A percentile compares a stretch with the other conserved stretches of the same genome.
Conservation (phyloP, 92 coral and sea anemone species). For the Heliopora coerulea region DNA sequence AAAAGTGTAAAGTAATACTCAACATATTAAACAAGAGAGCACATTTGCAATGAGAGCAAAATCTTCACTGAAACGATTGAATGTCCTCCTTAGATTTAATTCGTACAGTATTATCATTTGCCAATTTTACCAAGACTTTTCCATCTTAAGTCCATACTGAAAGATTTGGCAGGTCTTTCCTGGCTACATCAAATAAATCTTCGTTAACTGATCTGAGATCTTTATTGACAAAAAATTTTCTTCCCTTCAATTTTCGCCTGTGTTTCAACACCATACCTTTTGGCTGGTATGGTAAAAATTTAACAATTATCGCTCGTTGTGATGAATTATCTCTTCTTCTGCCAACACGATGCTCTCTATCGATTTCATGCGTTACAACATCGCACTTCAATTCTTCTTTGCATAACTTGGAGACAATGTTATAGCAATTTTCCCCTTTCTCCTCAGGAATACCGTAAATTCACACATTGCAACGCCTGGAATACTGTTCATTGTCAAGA, state of each 20-base stretch:
- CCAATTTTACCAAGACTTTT: background rate
- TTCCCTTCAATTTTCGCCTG: constrained; percentile 45
- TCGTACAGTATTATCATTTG: background rate
- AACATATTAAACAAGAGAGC: background rate
- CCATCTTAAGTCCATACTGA: constrained; percentile 18
- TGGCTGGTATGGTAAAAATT: constrained; percentile 32
- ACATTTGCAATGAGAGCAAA: background rate
- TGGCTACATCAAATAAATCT: constrained; percentile 1
- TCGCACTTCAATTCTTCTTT: constrained; percentile 9
- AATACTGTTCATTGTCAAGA: constrained; percentile 3
- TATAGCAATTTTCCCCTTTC: constrained; percentile 20
- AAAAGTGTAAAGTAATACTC: background rate
- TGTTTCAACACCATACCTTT: constrained; percentile 39
- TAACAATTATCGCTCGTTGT: constrained; percentile 9
- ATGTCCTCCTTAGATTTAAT: constrained; percentile 19
- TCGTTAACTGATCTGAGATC: background rate
- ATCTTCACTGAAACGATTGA: background rate
- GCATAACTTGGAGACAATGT: background rate
- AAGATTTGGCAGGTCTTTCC: background rate
- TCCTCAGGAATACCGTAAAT: constrained; percentile 11
- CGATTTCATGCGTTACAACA: background rate
- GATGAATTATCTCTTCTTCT: background rate
- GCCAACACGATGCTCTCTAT: constrained; percentile 13
- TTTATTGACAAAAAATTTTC: background rate
- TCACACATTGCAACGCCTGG: constrained; percentile 12